Conservation (phyloP, 1,140 invertebrate genomes). For the Lordiphosa clarofinis region DNA sequence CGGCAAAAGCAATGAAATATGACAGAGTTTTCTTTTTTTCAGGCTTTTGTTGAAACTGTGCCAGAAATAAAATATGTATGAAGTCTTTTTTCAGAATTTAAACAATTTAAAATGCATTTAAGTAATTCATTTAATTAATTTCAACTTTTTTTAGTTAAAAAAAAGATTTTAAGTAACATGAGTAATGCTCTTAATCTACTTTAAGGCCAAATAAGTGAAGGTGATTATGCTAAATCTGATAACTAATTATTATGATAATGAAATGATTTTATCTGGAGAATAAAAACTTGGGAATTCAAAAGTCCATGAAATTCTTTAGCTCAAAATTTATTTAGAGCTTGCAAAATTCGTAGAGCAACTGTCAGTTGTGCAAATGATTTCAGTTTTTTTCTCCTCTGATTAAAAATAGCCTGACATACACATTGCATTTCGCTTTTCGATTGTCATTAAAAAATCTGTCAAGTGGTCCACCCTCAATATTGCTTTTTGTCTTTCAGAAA, state of each 20-base stretch:
- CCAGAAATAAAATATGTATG: slow-evolving; percentile 5
- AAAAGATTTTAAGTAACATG: background rate
- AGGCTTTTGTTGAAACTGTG: slow-evolving; percentile 4
- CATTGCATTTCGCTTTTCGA: background rate
- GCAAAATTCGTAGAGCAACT: background rate
- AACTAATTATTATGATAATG: too few relatives aligned
- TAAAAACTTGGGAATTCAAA: too few relatives aligned
- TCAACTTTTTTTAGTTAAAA: slow-evolving; percentile 13
- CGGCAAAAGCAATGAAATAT: slow-evolving; percentile 58
- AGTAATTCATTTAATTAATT: slow-evolving; percentile 48
- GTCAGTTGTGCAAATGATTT: too few relatives aligned
- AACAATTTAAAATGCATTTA: slow-evolving; percentile 26
- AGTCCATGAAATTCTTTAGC: too few relatives aligned
- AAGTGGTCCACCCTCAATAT: background rate
- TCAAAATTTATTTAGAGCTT: too few relatives aligned
- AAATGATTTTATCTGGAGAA: too few relatives aligned
- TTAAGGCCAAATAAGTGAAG: too few relatives aligned
- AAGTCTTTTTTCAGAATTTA: slow-evolving; percentile 5
- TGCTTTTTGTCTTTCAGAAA: slow-evolving; percentile 9
- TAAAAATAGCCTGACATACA: too few relatives aligned
- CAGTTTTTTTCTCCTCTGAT: too few relatives aligned
- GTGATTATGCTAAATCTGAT: too few relatives aligned
- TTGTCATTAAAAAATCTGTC: slow-evolving; percentile 13
- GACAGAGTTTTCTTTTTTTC: slow-evolving; percentile 33
- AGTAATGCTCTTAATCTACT: slow-evolving; percentile 9